Conservation (phyloP, 2,888 invertebrate species). For the Toxonevra muliebris region DNA sequence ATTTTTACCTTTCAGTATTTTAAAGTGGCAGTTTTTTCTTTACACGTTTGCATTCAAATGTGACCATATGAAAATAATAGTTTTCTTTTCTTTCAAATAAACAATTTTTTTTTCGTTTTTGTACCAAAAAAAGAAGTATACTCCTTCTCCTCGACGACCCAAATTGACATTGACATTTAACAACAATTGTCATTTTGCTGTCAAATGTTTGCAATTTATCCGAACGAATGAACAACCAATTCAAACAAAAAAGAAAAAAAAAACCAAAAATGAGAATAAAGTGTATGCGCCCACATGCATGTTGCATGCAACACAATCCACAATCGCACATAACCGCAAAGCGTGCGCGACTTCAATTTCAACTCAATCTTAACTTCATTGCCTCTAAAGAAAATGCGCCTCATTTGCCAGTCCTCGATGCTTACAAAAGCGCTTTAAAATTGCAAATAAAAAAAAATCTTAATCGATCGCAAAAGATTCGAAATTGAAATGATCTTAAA, state of each 20-base stretch:
- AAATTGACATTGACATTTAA: constrained; percentile 43
- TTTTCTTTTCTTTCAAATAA: too few relatives aligned
- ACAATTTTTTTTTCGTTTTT: neutral
- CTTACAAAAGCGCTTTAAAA: constrained; percentile 1
- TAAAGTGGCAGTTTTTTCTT: constrained; percentile 32
- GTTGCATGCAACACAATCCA: too few relatives aligned
- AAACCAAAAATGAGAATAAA: too few relatives aligned
- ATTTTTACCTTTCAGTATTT: constrained; percentile 36
- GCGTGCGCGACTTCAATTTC: too few relatives aligned
- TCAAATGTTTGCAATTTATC: constrained; percentile 8
- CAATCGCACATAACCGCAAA: too few relatives aligned
- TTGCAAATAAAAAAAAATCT: constrained; percentile 29
- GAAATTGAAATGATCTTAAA: constrained; percentile 37
- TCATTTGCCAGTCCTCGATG: neutral
- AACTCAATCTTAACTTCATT: neutral
- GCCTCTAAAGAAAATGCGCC: neutral
- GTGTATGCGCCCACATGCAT: too few relatives aligned
- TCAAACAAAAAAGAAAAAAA: too few relatives aligned
- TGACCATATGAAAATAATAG: neutral
- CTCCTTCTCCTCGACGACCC: constrained; percentile 8
- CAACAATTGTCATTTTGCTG: constrained; percentile 26
- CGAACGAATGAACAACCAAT: too few relatives aligned
- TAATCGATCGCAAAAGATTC: constrained; percentile 41
- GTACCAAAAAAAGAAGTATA: neutral
- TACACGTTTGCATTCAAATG: neutral